phyloP scores from a whole-genome alignment of 2,797 vertebrate genomes.

The Botia almorhae region DNA sequence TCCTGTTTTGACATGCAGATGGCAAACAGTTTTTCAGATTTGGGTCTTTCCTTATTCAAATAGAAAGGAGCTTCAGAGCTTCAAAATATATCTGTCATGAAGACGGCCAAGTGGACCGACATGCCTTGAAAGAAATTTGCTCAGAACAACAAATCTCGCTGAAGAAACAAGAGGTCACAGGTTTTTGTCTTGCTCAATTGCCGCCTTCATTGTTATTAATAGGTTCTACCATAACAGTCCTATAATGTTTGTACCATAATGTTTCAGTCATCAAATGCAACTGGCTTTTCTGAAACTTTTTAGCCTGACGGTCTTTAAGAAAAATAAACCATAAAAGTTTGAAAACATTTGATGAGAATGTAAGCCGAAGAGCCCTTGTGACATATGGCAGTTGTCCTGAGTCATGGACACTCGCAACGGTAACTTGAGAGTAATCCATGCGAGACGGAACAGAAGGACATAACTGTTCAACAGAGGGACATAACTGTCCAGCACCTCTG shows the following conservation, averaged over 20 bases:
- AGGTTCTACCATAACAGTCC: background rate
- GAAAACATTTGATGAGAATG: background rate
- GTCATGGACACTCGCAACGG: conserved; percentile 18
- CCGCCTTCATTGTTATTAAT: background rate
- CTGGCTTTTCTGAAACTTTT: background rate
- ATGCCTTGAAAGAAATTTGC: no score
- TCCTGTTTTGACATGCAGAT: background rate
- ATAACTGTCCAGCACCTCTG: background rate
- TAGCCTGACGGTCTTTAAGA: background rate
- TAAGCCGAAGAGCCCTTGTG: background rate
- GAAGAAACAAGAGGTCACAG: no score
- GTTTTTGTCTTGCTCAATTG: background rate
- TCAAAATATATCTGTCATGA: no score
- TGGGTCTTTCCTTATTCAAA: no score
- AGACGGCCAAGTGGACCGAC: no score
- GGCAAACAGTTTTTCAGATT: no score
- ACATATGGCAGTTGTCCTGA: conserved; percentile 5
- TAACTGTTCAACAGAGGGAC: conserved; percentile 26
- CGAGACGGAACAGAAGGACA: conserved; percentile 30
- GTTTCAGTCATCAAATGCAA: background rate
- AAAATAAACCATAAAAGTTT: background rate
- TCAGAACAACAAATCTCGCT: no score
- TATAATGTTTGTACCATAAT: background rate
- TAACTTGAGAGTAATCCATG: conserved; percentile 25
- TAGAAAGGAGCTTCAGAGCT: no score